Percentiles rank a stretch among this genome's conserved stretches.
Conservation (phyloP, 2,797 vertebrate species). For the Masticophis lateralis region DNA sequence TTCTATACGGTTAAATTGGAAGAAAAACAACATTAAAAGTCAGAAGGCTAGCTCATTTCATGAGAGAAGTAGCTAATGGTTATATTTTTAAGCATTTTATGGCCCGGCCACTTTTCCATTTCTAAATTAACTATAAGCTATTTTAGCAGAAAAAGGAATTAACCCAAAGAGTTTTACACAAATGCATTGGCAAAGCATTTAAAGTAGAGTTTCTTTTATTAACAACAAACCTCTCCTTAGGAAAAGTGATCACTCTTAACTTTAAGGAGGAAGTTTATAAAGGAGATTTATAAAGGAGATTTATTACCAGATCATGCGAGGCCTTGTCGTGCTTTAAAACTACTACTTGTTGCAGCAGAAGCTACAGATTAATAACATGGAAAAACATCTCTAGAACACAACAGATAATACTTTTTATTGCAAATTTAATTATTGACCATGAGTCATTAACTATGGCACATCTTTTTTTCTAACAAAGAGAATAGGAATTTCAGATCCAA, state of each 20-base stretch:
- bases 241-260: constrained; percentile 8
- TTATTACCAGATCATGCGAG: background rate
- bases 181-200: constrained; percentile 34
- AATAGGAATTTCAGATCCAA: background rate
- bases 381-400: background rate
- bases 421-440: background rate
- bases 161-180: constrained; percentile 33
- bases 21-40: background rate
- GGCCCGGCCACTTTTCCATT: constrained; percentile 7
- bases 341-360: background rate
- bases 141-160: constrained; percentile 20
- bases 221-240: constrained; percentile 4
- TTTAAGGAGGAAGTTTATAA: constrained; percentile 13
- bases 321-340: background rate
- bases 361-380: background rate
- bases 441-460: background rate
- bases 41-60: constrained; percentile 2
- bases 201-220: constrained; percentile 30
- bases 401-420: background rate
- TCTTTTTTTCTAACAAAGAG: background rate
- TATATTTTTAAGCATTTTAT: constrained; percentile 24
- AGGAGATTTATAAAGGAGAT: background rate
- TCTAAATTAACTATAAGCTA: constrained; percentile 30
- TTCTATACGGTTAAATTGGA: background rate
- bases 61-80: background rate